phyloP scores from a whole-genome alignment of 2,113 vertebrate species.

The Nycticorax nycticorax region DNA sequence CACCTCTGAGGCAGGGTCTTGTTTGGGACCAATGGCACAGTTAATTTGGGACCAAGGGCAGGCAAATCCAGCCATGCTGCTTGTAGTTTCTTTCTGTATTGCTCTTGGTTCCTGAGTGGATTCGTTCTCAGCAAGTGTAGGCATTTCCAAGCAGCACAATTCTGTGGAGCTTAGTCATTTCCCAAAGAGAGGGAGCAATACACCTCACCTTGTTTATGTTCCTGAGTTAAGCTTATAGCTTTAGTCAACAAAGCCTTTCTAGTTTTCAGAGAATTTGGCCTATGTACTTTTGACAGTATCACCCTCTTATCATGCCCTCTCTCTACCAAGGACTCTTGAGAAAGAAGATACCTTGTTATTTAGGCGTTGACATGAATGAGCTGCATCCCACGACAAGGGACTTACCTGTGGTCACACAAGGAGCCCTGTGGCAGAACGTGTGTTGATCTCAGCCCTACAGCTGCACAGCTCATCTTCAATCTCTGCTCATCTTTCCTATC shows the following conservation, averaged over 20 bases:
- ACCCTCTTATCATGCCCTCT: background rate
- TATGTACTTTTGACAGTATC: background rate
- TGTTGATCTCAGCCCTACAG: background rate
- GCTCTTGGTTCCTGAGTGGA: background rate
- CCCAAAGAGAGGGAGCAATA: background rate
- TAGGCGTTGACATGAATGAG: background rate
- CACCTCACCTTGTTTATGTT: background rate
- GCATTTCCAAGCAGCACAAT: background rate
- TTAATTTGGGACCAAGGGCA: background rate
- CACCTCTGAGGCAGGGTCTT: background rate
- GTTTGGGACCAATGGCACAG: background rate
- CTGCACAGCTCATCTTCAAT: background rate
- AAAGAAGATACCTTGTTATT: background rate
- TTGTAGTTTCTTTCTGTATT: background rate
- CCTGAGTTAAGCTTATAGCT: background rate
- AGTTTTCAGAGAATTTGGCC: background rate
- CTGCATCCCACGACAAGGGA: background rate
- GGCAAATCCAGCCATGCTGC: background rate
- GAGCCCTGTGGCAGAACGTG: background rate
- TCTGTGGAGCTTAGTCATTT: background rate
- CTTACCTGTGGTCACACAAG: background rate
- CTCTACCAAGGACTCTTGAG: background rate
- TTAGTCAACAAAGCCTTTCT: background rate
- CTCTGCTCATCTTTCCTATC: background rate
- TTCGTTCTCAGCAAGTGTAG: background rate